Percentiles rank a stretch among this genome's conserved stretches.
Conservation (phyloP, 2,113 vertebrate genomes). For the Panthera leo region DNA sequence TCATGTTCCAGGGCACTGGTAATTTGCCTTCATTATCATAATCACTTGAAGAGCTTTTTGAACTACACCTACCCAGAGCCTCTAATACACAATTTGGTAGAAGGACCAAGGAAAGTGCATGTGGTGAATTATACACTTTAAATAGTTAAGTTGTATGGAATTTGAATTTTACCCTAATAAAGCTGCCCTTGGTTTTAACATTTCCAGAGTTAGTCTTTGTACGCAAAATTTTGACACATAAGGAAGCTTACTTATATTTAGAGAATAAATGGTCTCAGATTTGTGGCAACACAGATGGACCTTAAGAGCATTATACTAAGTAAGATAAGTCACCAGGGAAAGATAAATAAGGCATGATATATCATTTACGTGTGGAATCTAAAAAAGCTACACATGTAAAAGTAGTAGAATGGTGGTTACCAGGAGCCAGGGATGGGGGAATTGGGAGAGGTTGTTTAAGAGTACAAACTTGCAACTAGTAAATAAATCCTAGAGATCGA, state of each 20-base stretch:
- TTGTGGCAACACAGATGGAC: background rate
- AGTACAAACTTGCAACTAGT: background rate
- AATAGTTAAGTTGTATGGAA: background rate
- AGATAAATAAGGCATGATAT: background rate
- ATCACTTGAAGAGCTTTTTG: background rate
- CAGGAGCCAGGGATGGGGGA: background rate
- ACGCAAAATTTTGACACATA: slow-evolving; percentile 5
- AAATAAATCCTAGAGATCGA: background rate
- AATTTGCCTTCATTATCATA: background rate
- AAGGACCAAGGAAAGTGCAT: background rate
- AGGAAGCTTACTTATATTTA: background rate
- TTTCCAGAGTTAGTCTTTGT: background rate
- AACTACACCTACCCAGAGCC: background rate
- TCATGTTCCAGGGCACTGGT: background rate
- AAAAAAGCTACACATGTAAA: background rate
- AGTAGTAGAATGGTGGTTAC: background rate
- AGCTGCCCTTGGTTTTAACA: background rate
- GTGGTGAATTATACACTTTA: background rate
- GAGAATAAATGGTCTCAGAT: background rate
- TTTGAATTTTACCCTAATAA: background rate
- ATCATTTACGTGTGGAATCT: background rate
- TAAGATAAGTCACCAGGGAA: background rate
- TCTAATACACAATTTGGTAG: background rate
- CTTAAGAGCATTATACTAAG: background rate
- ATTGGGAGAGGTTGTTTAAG: background rate